phyloP scores from a whole-genome alignment of 2,797 vertebrate genomes.

The Rhinogobio ventralis region DNA sequence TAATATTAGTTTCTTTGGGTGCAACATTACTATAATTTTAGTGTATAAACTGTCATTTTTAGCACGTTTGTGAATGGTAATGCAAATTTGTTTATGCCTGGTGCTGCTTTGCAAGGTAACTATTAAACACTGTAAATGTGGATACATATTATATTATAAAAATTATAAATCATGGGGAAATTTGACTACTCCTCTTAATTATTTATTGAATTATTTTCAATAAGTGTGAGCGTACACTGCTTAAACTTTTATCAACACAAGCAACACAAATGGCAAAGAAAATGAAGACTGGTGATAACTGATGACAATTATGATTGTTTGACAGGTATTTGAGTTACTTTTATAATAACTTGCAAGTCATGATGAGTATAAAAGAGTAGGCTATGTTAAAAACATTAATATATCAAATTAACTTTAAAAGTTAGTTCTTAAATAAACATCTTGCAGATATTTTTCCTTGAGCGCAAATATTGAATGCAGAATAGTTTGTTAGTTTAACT shows the following conservation, averaged over 20 bases:
- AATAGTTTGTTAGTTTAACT: neutral
- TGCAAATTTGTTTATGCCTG: neutral
- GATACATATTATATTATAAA: neutral
- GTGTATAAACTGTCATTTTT: too few relatives aligned
- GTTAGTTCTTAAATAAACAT: neutral
- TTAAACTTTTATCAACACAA: neutral
- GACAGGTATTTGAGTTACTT: neutral
- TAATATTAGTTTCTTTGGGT: too few relatives aligned
- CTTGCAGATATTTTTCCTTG: neutral
- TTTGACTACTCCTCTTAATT: neutral
- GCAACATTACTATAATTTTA: too few relatives aligned
- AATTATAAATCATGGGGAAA: too few relatives aligned
- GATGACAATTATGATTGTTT: too few relatives aligned
- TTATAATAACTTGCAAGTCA: neutral
- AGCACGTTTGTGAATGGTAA: neutral
- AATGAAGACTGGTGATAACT: neutral
- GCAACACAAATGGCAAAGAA: neutral
- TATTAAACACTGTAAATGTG: neutral
- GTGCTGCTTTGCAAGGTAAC: neutral
- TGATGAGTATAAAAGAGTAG: neutral
- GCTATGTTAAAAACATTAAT: too few relatives aligned
- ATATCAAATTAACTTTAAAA: neutral
- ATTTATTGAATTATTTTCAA: neutral
- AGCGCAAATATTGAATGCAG: neutral
- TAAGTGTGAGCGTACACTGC: neutral